These are phyloP conservation scores for Squalus acanthias DNA, from an alignment of 2,797 vertebrate genomes.

Conservation along the genomic window DNA sequence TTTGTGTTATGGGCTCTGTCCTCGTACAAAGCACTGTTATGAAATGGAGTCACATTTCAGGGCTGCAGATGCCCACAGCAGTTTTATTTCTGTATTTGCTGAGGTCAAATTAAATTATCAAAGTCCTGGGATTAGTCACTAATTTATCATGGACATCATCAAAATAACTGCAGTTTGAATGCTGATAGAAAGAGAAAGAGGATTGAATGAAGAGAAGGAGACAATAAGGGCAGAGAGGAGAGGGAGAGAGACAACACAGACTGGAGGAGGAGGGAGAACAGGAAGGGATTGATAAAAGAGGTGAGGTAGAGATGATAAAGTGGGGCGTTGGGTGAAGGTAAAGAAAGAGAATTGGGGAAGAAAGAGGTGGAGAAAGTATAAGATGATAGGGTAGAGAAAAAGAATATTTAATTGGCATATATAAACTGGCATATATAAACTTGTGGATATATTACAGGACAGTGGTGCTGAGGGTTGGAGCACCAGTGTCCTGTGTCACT, in stretches of 20 bases:
- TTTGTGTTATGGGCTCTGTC: neutral
- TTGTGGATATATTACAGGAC: neutral
- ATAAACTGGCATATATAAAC: too few species aligned
- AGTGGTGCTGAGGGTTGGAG: neutral
- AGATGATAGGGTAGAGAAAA: neutral
- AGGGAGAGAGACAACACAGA: neutral
- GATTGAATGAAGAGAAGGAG: neutral
- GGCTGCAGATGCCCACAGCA: neutral
- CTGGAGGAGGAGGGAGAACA: neutral
- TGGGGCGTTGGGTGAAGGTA: neutral
- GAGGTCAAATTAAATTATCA: neutral
- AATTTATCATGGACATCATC: neutral
- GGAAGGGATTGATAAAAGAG: neutral
- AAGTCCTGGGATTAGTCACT: conserved; percentile 16
- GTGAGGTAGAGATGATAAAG: neutral
- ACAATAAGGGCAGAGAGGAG: neutral
- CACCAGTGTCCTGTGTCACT: neutral
- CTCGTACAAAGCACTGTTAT: conserved; percentile 4
- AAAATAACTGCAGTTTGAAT: neutral
- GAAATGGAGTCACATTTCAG: neutral
- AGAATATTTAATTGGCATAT: neutral
- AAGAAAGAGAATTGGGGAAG: neutral
- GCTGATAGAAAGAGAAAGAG: neutral
- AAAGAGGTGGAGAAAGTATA: neutral
- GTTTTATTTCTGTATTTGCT: neutral